These are phyloP conservation scores for Myiotriccus ornatus DNA, from an alignment of 2,797 vertebrate species.

Conservation along the genomic window DNA sequence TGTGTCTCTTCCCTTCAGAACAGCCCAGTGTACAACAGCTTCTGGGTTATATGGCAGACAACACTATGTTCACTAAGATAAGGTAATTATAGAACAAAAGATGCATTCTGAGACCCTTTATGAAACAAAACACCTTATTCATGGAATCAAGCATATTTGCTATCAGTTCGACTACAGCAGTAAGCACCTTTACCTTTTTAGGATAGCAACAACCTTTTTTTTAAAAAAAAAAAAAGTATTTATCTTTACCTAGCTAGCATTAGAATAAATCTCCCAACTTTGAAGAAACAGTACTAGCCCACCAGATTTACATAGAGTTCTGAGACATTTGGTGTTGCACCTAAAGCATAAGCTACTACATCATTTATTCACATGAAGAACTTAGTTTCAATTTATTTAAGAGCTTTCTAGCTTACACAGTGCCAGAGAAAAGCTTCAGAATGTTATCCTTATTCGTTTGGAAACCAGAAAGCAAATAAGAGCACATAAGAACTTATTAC, in stretches of 20 bases:
- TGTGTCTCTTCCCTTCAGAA: background rate
- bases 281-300: background rate
- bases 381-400: constrained; percentile 49
- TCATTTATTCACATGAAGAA: constrained; percentile 34
- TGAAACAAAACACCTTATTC: background rate
- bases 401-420: constrained; percentile 30
- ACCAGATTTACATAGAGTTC: background rate
- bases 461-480: constrained; percentile 49
- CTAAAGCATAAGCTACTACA: constrained; percentile 23
- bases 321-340: constrained; percentile 7
- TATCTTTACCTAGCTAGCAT: background rate
- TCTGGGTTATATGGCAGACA: background rate
- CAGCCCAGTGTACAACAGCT: background rate
- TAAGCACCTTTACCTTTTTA: background rate
- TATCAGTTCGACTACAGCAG: background rate
- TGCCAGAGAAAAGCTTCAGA: constrained; percentile 15
- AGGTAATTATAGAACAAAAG: background rate
- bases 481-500: constrained; percentile 33
- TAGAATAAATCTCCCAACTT: background rate
- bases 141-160: background rate
- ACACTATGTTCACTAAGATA: fast-evolving
- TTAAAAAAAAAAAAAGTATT: background rate
- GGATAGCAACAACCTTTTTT: background rate
- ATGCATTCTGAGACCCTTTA: background rate
- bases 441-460: background rate